Evolutionary conservation across 2,113 vertebrate genomes (phyloP).

Genomic region (Neogobius melanostomus): DNA sequence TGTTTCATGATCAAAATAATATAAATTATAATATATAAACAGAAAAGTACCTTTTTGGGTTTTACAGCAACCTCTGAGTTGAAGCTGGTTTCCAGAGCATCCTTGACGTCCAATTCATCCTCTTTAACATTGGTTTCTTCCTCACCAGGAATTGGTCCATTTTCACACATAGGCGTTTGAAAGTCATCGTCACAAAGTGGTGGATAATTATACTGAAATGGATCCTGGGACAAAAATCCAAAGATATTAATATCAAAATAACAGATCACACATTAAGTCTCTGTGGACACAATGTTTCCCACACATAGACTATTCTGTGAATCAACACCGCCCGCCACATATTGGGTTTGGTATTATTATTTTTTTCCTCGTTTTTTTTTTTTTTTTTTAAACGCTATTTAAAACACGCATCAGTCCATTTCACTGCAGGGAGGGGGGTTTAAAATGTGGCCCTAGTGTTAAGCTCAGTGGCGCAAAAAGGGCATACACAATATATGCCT

Average conservation of each 20-base stretch:
- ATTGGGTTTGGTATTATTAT: too few relatives aligned
- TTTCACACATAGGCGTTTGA: constrained; percentile 92
- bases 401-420: too few relatives aligned
- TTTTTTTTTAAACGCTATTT: too few relatives aligned
- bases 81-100: constrained; percentile 79
- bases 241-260: neutral
- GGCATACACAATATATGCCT: too few relatives aligned
- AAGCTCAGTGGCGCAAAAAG: too few relatives aligned
- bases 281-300: neutral
- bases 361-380: too few relatives aligned
- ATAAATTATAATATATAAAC: neutral
- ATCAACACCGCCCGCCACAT: too few relatives aligned
- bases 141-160: constrained; percentile 88
- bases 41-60: constrained; percentile 87
- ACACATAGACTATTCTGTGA: too few relatives aligned
- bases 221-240: constrained; percentile 77
- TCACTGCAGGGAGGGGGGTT: too few relatives aligned
- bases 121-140: constrained; percentile 92
- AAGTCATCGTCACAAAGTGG: constrained; percentile 96
- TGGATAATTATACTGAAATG: constrained; percentile 96
- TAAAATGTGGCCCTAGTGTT: too few relatives aligned
- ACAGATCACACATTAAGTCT: neutral
- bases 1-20: constrained; percentile 23
- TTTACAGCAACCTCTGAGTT: constrained; percentile 79
- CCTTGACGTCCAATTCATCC: constrained; percentile 82